A percentile compares a stretch with the other conserved stretches of the same genome.
These are phyloP conservation scores for Amazona guildingii DNA, from an alignment of 2,113 vertebrate genomes.

Conservation along the genomic window DNA sequence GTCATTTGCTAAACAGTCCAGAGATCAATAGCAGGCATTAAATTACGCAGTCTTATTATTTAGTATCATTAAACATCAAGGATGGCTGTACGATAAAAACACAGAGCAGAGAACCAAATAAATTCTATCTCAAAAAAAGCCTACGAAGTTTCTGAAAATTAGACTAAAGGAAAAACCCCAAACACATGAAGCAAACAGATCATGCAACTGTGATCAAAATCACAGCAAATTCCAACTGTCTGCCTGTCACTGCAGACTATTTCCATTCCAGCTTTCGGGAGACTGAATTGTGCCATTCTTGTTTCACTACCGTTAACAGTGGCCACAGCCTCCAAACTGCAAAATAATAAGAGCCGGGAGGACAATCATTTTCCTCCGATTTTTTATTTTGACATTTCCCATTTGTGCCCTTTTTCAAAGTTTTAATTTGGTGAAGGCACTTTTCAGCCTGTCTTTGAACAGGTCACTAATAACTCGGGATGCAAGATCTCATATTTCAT, in stretches of 20 bases:
- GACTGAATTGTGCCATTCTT: slow-evolving; percentile 57
- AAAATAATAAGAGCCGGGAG: slow-evolving; percentile 72
- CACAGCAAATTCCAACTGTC: slow-evolving; percentile 14
- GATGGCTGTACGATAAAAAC: slow-evolving; percentile 58
- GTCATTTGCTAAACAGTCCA: slow-evolving; percentile 10
- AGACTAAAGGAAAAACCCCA: slow-evolving; percentile 43
- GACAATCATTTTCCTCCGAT: slow-evolving; percentile 72
- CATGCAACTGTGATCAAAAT: slow-evolving; percentile 46
- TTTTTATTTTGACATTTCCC: slow-evolving; percentile 77
- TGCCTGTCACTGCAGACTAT: slow-evolving; percentile 42
- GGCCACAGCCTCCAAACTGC: slow-evolving; percentile 63
- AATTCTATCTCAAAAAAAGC: slow-evolving; percentile 44
- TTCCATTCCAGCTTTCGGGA: slow-evolving; percentile 62
- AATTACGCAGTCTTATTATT: slow-evolving; percentile 69
- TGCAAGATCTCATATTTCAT: slow-evolving; percentile 76
- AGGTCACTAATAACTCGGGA: slow-evolving; percentile 79
- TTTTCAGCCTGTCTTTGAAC: slow-evolving; percentile 77
- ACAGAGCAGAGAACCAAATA: slow-evolving; percentile 55
- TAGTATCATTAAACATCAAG: slow-evolving; percentile 59
- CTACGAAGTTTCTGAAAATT: slow-evolving; percentile 50
- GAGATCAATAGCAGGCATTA: slow-evolving; percentile 41
- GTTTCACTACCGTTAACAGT: slow-evolving; percentile 52
- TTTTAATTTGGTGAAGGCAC: slow-evolving; percentile 80
- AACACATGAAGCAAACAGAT: slow-evolving; percentile 25
- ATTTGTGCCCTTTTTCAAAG: slow-evolving; percentile 74